Evolutionary conservation across 2,797 vertebrate genomes (phyloP).

Genomic region (Ispidina picta): DNA sequence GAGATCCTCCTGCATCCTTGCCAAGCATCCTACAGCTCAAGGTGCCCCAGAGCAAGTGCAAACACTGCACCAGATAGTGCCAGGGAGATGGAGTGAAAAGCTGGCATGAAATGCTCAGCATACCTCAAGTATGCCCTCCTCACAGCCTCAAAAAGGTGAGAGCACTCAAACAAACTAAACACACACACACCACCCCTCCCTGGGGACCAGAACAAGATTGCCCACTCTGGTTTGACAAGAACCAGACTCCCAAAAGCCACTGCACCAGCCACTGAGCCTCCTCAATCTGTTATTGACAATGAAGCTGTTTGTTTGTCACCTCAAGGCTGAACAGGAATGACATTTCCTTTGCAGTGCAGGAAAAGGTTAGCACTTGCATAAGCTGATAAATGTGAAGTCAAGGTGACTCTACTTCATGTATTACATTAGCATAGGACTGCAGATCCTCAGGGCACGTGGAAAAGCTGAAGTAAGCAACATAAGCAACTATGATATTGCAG

Average conservation of each 20-base stretch:
- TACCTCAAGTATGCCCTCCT: background rate
- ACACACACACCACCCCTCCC: background rate
- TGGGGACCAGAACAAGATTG: background rate
- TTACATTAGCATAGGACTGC: constrained; percentile 53
- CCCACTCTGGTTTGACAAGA: background rate
- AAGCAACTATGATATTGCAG: background rate
- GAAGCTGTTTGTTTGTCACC: constrained; percentile 41
- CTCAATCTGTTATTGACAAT: background rate
- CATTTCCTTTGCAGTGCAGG: constrained; percentile 66
- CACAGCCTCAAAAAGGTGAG: background rate
- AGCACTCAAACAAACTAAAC: background rate
- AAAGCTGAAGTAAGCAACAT: background rate
- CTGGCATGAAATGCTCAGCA: background rate
- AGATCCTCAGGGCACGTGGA: constrained; percentile 12
- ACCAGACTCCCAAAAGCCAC: background rate
- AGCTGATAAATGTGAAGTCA: constrained; percentile 64
- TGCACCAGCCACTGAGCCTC: background rate
- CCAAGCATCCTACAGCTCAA: background rate
- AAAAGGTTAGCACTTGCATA: constrained; percentile 66
- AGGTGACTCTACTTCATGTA: constrained; percentile 68
- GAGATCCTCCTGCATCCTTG: background rate
- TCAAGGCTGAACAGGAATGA: constrained; percentile 31
- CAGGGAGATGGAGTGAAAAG: accelerated
- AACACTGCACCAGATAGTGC: background rate
- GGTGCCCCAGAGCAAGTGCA: background rate